Conservation (phyloP, 1,140 invertebrate species). For the Cyclina sinensis region DNA sequence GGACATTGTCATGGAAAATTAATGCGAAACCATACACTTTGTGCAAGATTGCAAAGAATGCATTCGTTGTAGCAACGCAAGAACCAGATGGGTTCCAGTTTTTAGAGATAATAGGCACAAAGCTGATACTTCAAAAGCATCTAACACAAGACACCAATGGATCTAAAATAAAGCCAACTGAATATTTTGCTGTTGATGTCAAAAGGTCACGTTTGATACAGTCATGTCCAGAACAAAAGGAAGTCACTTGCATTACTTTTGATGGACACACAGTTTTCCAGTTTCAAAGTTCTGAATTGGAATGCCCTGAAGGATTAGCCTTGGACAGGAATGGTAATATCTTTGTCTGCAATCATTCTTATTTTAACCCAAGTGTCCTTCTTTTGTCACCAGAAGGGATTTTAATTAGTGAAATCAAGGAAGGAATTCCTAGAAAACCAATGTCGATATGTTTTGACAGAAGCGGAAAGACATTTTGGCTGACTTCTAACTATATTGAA, state of each 20-base stretch:
- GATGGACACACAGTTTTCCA: not conserved
- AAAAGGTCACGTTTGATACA: not conserved
- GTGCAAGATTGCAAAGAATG: not conserved
- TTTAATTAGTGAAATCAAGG: not conserved
- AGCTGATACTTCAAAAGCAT: not conserved
- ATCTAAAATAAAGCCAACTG: not conserved
- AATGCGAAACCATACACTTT: not conserved
- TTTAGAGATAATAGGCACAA: not conserved
- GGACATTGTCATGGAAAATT: not conserved
- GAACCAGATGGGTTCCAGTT: not conserved
- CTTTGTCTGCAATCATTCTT: constrained; percentile 1
- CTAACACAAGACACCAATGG: not conserved
- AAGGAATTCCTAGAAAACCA: not conserved
- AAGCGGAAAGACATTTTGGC: not conserved
- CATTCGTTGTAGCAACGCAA: not conserved
- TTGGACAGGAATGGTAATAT: constrained; percentile 1
- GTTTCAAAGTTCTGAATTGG: not conserved
- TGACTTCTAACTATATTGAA: not conserved
- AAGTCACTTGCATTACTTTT: not conserved
- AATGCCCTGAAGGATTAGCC: not conserved
- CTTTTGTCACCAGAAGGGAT: not conserved
- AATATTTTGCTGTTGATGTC: not conserved
- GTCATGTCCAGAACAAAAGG: not conserved
- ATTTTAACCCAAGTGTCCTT: not conserved
- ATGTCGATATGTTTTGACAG: not conserved